Percentiles rank a stretch among this genome's conserved stretches.
These are phyloP conservation scores for Suillia variegata DNA, from an alignment of 2,888 invertebrate genomes.

Conservation along the genomic window DNA sequence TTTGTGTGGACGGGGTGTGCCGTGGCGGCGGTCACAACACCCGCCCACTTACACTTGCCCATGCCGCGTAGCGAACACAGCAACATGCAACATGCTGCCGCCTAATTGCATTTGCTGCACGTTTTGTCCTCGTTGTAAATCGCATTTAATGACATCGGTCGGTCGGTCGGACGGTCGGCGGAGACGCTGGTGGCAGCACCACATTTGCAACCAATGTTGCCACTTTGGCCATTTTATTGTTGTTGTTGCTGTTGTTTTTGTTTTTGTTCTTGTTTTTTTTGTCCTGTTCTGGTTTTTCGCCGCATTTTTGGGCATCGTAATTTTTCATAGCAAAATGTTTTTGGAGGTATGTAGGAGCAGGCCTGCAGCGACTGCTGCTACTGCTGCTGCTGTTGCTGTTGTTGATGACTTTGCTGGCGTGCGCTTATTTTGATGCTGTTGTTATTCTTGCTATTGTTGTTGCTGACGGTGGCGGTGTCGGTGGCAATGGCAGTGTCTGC, in stretches of 20 bases:
- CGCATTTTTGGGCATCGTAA: background rate
- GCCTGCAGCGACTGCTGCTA: background rate
- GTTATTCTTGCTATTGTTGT: too few species aligned
- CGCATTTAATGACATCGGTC: background rate
- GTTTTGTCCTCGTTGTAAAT: constrained; percentile 5
- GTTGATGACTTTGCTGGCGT: background rate
- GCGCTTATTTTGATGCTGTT: background rate
- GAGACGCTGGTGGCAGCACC: background rate
- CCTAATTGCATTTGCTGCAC: constrained; percentile 12
- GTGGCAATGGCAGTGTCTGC: background rate
- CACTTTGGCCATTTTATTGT: background rate
- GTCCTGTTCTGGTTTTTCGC: too few species aligned
- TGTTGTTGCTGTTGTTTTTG: too few species aligned
- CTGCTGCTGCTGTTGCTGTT: background rate
- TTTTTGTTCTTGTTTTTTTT: too few species aligned
- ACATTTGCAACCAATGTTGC: background rate
- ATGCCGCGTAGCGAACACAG: background rate
- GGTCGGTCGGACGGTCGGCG: constrained; percentile 18
- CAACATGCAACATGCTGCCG: background rate
- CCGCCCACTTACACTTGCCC: background rate
- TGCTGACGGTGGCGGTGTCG: background rate
- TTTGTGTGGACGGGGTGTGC: background rate
- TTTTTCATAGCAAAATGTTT: background rate
- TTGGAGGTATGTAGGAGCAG: background rate
- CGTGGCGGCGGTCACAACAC: background rate